Base-by-base conservation (phyloP, 92 coral and sea anemone species). In the Porites cylindrica region DNA sequence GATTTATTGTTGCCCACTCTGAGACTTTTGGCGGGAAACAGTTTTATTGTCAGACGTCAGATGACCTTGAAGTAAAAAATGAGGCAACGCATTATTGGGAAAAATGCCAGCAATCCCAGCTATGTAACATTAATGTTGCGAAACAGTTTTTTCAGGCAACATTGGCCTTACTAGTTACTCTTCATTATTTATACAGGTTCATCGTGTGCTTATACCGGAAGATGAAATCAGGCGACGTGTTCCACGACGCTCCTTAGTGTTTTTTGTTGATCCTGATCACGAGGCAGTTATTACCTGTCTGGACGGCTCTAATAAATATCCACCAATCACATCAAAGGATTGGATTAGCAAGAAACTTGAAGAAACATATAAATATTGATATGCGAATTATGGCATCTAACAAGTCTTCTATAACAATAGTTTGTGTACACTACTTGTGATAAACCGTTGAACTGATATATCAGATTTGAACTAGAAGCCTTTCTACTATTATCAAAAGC, bases 221-320 rank as follows among this genome's bases (percentile, higher is more conserved):
- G 85, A 53, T n/a, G 90, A 92, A 78, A 67, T 75, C n/a, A 85
- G 73, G 38, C 87, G 92, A 7, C 87, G 82, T 24, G 76, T 63
- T 54, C 86, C 92, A 11, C 94, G 98, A 17, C 90, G 90, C 17
- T 95, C 98, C 1, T 83, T 87, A 2, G 98, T 92, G 63, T 93
- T 95, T 80, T 95, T 95, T 79, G 90, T 90, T 50, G 87, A 83
- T 54, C 98, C 98, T 26, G 93, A 94, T 23, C 63, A 70, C 20
- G 88, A 85, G 52, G 85, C 93, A 3, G 75, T 84, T 20, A 90
- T 95, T 72, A 84, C 77, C 7, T 93, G 98, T 68, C 69, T 95
- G 59, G 96, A 93, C 80, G 96, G 95, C 59, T 76, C 92, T 2
- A 74, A 82, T 64, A 92, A 91, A 52, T 95, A 95, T 78, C 98